Base-by-base conservation (phyloP, 92 coral and sea anemone genomes). In the Palythoa grandis region DNA sequence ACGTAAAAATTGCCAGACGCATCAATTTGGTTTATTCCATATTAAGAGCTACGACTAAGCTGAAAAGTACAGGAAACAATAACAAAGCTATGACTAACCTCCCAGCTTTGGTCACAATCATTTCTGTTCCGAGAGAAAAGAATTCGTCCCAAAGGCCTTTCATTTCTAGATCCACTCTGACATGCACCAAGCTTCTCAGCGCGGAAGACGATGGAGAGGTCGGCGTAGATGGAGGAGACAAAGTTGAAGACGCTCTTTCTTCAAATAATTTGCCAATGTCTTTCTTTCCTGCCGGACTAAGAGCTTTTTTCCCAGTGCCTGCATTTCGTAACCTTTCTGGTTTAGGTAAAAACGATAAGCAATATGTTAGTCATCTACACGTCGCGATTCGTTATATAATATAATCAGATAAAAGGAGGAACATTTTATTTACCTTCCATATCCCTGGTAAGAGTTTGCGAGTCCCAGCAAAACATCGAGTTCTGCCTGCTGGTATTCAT, bases 91-190 rank as follows among this genome's bases (percentile, higher is more conserved):
- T 38, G 58, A 84, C 98, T 86, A 67, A 97, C 99, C 99, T 95
- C 86, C 99, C 99, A 63, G 99, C 99, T 76, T 97, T 97, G 11
- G 99, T 97, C 20, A 97, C 99, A 17, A 97, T 97, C 99, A 97
- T 97, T 89, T 97, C 99, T 15, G 99, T 97, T 35, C 99, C 99
- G 74, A 97, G 91, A 5, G 98, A 57, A 79, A 88, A 92, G 74
- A 97, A 97, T 82, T 97, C 99, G 23, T 97, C 99, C 99, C 99
- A 97, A 52, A 97, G 86, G 57, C 88, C 93, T 74, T 97, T 97
- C 99, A 97, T 97, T 72, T 97, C 99, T 22, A 97, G 92, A 68
- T 97, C 98, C 16, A 95, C 99, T 78, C 95, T 89, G 38, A 92
- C 95, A 53, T 95, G 97, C 23, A 87, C 91, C 70, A 97, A 86